Conservation (phyloP, 2,888 invertebrate species). For the Nipponacmea schrenckii region DNA sequence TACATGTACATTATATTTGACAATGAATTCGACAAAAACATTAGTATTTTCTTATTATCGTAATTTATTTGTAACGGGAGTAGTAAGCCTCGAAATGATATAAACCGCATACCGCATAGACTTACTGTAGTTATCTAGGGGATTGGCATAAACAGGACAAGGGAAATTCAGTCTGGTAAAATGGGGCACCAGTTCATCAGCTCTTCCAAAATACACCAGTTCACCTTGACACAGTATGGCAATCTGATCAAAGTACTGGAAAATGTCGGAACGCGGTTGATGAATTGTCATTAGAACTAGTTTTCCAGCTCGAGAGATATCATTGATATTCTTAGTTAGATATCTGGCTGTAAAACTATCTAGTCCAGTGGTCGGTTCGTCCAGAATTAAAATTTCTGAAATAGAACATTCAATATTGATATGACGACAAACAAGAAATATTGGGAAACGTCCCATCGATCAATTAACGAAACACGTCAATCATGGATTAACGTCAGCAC, state of each 20-base stretch:
- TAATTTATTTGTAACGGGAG: no score
- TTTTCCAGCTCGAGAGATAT: slow-evolving; percentile 41
- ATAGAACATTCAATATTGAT: no score
- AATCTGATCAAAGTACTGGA: slow-evolving; percentile 45
- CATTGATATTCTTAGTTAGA: slow-evolving; percentile 36
- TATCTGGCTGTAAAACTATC: slow-evolving; percentile 91
- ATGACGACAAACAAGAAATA: no score
- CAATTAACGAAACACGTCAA: no score
- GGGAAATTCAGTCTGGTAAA: slow-evolving; percentile 95
- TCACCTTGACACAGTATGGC: slow-evolving; percentile 67
- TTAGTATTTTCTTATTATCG: no score
- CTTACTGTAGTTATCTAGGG: slow-evolving; percentile 86
- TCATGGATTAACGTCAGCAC: no score
- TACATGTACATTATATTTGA: no score
- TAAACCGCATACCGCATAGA: not conserved
- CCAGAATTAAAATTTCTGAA: slow-evolving; percentile 86
- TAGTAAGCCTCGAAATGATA: no score
- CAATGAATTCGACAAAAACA: no score
- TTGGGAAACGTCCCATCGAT: no score
- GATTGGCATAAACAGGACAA: slow-evolving; percentile 95
- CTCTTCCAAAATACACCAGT: slow-evolving; percentile 75
- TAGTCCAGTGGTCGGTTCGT: slow-evolving; percentile 86
- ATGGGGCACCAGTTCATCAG: slow-evolving; percentile 90
- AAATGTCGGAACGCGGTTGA: slow-evolving; percentile 52
- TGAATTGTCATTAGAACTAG: slow-evolving; percentile 85